These are phyloP conservation scores for Cryptops parisi DNA, from an alignment of 2,888 invertebrate genomes.

Conservation along the genomic window DNA sequence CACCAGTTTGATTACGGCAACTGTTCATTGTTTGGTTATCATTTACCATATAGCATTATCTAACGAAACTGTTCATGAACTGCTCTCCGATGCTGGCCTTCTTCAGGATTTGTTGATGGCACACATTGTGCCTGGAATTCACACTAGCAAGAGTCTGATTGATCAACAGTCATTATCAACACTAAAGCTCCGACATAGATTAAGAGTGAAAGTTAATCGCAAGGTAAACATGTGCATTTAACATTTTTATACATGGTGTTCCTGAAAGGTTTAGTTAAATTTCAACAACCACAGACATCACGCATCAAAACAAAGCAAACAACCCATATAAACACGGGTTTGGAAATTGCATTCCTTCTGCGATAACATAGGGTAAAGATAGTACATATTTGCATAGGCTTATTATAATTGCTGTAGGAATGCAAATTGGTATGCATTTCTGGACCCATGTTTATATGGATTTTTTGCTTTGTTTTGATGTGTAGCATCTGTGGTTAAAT, in stretches of 20 bases:
- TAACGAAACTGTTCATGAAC: constrained; percentile 13
- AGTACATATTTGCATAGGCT: not conserved
- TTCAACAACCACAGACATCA: too few species aligned
- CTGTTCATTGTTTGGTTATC: too few species aligned
- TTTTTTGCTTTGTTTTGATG: too few species aligned
- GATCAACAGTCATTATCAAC: constrained; percentile 14
- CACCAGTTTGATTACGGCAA: too few species aligned
- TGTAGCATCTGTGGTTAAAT: too few species aligned
- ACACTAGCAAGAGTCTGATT: constrained; percentile 5
- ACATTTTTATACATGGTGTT: too few species aligned
- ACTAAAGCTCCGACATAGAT: constrained; percentile 7
- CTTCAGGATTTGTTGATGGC: constrained; percentile 14
- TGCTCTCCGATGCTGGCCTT: constrained; percentile 3
- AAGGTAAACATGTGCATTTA: constrained; percentile 5
- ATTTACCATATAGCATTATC: constrained; percentile 1
- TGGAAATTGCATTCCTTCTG: not conserved
- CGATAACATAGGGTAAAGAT: not conserved
- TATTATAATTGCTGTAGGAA: not conserved
- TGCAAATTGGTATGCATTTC: too few species aligned
- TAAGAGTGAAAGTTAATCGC: constrained; percentile 13
- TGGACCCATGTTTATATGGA: too few species aligned
- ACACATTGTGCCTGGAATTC: constrained; percentile 15
- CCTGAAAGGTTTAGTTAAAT: too few species aligned
- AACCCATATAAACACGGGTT: too few species aligned
- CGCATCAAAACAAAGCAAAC: too few species aligned